A percentile compares a stretch with the other conserved stretches of the same genome.
Evolutionary conservation across 2,888 invertebrate species (phyloP).

Genomic region (Diadegma fenestrale): DNA sequence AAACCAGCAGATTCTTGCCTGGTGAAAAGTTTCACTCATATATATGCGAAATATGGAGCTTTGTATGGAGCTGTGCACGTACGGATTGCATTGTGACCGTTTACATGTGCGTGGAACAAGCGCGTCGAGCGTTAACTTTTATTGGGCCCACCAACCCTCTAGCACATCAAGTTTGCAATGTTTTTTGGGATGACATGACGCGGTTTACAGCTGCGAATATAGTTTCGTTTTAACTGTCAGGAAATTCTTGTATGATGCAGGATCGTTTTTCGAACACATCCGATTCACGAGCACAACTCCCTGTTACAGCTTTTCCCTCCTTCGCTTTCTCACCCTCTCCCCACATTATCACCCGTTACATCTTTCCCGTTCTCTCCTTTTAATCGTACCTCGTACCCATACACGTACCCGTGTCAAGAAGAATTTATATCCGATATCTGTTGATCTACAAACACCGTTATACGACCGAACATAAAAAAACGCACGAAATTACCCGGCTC

Average conservation of each 20-base stretch:
- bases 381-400: neutral
- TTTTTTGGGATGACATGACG: conserved; percentile 9
- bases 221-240: conserved; percentile 42
- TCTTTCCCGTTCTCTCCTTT: neutral
- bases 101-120: conserved; percentile 33
- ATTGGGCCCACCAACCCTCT: conserved; percentile 46
- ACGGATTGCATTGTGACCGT: conserved; percentile 6
- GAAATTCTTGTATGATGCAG: conserved; percentile 37
- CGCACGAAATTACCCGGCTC: neutral
- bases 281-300: conserved; percentile 18
- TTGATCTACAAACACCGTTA: conserved; percentile 5
- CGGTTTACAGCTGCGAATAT: conserved; percentile 52
- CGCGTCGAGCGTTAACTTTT: conserved; percentile 60
- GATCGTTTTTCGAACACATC: conserved; percentile 25
- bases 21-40: neutral
- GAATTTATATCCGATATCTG: conserved; percentile 8
- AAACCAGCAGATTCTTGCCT: neutral
- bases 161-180: conserved; percentile 11
- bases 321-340: neutral
- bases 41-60: neutral
- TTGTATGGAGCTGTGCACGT: neutral
- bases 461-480: conserved; percentile 5
- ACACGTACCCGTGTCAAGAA: neutral
- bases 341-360: neutral
- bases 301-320: conserved; percentile 2